Percentiles rank a stretch among this genome's conserved stretches.
These are phyloP conservation scores for Campaea margaritaria DNA, from an alignment of 2,888 invertebrate species.

Conservation along the genomic window DNA sequence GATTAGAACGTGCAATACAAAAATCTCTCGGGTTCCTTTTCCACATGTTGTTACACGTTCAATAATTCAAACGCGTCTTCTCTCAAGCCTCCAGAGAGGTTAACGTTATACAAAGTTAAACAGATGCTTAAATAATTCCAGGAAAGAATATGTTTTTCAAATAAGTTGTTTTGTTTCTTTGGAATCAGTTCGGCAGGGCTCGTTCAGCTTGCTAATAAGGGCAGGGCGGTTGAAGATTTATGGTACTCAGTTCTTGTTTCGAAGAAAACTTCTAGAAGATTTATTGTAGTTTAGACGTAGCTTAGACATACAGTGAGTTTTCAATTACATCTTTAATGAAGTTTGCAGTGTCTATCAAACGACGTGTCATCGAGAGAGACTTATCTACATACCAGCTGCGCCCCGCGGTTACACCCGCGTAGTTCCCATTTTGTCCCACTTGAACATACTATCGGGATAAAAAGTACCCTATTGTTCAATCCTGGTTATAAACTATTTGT, in stretches of 20 bases:
- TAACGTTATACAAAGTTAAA: constrained; percentile 17
- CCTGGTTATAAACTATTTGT: too few species aligned
- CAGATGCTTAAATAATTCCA: constrained; percentile 16
- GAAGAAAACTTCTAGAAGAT: background rate
- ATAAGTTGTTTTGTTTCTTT: constrained; percentile 7
- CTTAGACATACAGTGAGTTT: too few species aligned
- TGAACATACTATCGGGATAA: too few species aligned
- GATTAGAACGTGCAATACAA: constrained; percentile 6
- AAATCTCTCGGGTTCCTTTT: constrained; percentile 10
- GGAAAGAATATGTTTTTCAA: constrained; percentile 12
- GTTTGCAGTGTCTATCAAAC: too few species aligned
- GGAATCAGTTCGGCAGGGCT: background rate
- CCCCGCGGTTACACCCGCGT: too few species aligned
- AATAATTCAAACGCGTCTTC: constrained; percentile 28
- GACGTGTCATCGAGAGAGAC: too few species aligned
- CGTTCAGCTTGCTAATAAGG: constrained; percentile 7
- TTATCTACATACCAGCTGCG: too few species aligned
- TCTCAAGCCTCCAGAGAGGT: constrained; percentile 12
- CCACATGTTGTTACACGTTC: constrained; percentile 9
- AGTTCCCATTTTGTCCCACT: too few species aligned
- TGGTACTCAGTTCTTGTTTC: background rate
- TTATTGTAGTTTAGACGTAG: too few species aligned
- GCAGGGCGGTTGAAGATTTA: constrained; percentile 6
- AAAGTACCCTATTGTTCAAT: too few species aligned
- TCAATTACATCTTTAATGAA: too few species aligned